phyloP scores from a whole-genome alignment of 1,140 invertebrate genomes.

The Papilio aristodemus region DNA sequence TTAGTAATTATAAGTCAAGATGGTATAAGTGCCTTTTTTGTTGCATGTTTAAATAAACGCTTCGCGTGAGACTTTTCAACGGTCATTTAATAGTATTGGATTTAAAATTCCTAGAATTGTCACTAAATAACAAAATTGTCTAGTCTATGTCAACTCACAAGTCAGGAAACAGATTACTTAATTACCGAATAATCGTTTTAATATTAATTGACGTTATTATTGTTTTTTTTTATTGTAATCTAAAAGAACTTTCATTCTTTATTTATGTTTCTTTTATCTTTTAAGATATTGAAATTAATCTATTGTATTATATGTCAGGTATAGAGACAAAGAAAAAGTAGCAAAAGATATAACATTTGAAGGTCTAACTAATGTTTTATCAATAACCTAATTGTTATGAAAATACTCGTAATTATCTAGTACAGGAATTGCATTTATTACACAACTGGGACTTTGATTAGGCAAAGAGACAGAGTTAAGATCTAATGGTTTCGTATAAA shows the following conservation, averaged over 20 bases:
- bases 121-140: background rate
- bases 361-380: background rate
- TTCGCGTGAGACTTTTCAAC: background rate
- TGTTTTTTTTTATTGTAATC: too few relatives aligned
- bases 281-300: too few relatives aligned
- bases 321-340: too few relatives aligned
- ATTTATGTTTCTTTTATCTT: too few relatives aligned
- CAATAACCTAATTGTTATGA: conserved; percentile 60
- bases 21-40: background rate
- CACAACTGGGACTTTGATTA: conserved; percentile 24
- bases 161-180: too few relatives aligned
- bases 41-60: background rate
- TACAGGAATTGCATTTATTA: conserved; percentile 26
- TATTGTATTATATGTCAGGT: too few relatives aligned
- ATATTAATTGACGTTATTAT: too few relatives aligned
- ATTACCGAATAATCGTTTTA: too few relatives aligned
- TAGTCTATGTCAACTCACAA: background rate
- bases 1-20: background rate
- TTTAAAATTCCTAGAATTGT: background rate
- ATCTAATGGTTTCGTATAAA: conserved; percentile 3
- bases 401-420: conserved; percentile 55
- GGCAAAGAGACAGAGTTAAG: conserved; percentile 15
- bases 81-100: background rate
- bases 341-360: too few relatives aligned
- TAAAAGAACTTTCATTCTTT: too few relatives aligned